Evolutionary conservation across 2,113 vertebrate species (phyloP), one percentile per base, ranked within the genome.

Genomic region (Callipepla squamata): DNA sequence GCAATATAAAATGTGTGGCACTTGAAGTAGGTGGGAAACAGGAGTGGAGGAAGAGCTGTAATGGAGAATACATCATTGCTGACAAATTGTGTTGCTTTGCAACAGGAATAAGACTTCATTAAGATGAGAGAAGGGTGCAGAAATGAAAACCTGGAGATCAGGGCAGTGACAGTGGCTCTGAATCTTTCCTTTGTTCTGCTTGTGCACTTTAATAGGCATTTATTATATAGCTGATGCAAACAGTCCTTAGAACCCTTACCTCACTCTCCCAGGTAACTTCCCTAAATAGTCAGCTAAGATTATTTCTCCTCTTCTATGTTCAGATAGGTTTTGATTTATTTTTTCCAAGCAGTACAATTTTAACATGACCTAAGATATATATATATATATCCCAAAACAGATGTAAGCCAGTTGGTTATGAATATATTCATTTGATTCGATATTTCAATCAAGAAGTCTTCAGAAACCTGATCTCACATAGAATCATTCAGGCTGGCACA

Each of bases 11-110:
- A 95, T 0, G 94, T 96, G 84, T 96, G 96, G 59, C 3, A 95
- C 2, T 96, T 78, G 92, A 97, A 97, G 68, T 57, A 95, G 90
- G 91, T 93, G 45, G 96, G 96, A 67, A 97, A 85, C 84, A 97
- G 88, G 67, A 97, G 48, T 0, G 95, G 96, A 62, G 96, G 96
- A 61, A 97, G 87, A 80, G 96, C 96, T 97, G 92, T 6, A 85
- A 83, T 38, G 68, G 20, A 78, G 73, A 78, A 92, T 40, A n/a
- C 4, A 1, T 59, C 5, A 4, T 95, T 70, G 73, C n/a, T 63
- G 28, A 34, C 18, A 11, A 45, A 23, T 11, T 34, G 38, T n/a
- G 38, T 32, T 74, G 45, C 74, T 73, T 73, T 90, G n/a, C n/a
- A 34, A 32, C 45, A 51, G 44, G 28, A 79, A 28, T 45, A 38